Evolutionary conservation across 2,113 vertebrate species (phyloP).

Genomic region (Himantopus leucocephalus): DNA sequence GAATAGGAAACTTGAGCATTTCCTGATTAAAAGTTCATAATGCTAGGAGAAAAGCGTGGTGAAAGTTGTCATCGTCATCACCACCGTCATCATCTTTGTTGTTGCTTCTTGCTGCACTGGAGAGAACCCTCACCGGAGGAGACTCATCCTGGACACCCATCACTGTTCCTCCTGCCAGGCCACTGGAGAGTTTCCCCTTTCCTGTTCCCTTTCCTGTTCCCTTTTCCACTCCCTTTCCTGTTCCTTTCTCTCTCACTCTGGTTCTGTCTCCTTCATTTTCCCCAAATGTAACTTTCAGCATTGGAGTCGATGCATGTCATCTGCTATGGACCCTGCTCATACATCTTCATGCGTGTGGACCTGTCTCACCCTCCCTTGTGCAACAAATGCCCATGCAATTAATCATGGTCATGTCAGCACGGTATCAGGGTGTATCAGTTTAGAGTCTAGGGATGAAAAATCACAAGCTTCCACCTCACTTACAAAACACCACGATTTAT

Average conservation of each 20-base stretch:
- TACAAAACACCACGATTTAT: background rate
- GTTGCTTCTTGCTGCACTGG: background rate
- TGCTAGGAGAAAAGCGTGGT: accelerated
- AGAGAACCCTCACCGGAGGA: accelerated
- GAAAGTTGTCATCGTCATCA: background rate
- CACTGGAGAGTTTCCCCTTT: background rate
- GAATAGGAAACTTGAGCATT: background rate
- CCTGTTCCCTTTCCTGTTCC: background rate
- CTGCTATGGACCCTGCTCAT: background rate
- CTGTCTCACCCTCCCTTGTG: background rate
- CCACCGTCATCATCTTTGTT: background rate
- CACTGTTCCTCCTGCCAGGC: background rate
- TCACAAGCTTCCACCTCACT: background rate
- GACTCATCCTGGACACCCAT: background rate
- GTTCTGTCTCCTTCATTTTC: background rate
- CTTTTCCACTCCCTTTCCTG: accelerated
- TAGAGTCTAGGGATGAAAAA: background rate
- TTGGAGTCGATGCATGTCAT: accelerated
- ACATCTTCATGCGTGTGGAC: background rate
- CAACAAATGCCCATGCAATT: accelerated
- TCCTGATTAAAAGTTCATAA: background rate
- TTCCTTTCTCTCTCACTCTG: background rate
- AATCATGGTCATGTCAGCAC: accelerated
- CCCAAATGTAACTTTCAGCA: accelerated
- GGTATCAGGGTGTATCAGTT: accelerated